Base-by-base conservation (phyloP, 2,888 invertebrate genomes). In the Chironomus tentans region DNA sequence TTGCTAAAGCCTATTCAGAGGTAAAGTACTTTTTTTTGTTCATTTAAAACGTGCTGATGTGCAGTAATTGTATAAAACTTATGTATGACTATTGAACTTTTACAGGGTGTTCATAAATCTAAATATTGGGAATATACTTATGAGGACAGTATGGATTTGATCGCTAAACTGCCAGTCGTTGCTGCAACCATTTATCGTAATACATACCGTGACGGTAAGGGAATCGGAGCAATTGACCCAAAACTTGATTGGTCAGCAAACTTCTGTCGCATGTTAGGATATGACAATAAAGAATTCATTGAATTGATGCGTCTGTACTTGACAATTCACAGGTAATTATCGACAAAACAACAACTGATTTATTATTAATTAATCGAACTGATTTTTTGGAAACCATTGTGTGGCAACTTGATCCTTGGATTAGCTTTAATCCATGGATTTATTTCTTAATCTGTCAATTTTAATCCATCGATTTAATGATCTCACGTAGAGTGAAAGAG, bases 151-250 rank as follows among this genome's bases (percentile, higher is more conserved):
- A 93, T 95, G 91, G 91, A 94, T 82, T 85, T 95, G 79, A 92
- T 95, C 81, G 94, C 94, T 77, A 95, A 94, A 83, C 85, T 95
- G 79, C 93, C 94, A 0, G 92, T 92, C 13, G 88, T 95, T 12
- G 94, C 94, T 24, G 92, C 95, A 24, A 91, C 91, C 76, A 95
- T 95, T 80, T 95, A 95, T 83, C 88, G 91, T 78, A 94, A 94
- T 81, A 86, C 91, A 77, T 92, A 90, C 82, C 86, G 86, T 78
- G 85, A 85, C 76, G 87, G 87, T 77, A 90, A 90, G 78, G 88
- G 90, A n/a, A 89, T 92, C 69, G 90, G 91, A 28, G 88, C 91
- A 65, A 91, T 94, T 78, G 92, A 94, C 81, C 85, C 88, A 3
- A 87, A 85, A 79, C 89, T 90, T 81, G 95, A 95, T 85, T 95